A percentile compares a stretch with the other conserved stretches of the same genome.
phyloP scores from a whole-genome alignment of 2,797 vertebrate genomes.

The Sitta carolinensis region DNA sequence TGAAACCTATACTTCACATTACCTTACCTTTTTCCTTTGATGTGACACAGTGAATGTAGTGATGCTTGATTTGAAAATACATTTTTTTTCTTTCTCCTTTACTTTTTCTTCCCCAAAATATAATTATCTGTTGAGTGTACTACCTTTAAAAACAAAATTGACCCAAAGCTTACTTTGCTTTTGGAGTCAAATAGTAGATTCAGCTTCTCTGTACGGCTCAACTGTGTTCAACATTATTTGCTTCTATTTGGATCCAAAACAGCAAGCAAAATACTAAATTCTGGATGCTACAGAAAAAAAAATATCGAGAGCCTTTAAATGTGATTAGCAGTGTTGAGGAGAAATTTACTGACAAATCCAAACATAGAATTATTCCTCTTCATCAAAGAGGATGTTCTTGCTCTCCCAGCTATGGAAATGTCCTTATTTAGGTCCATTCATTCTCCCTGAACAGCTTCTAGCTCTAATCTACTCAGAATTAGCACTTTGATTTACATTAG shows the following conservation, averaged over 20 bases:
- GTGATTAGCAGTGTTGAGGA: not conserved
- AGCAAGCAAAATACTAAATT: not conserved
- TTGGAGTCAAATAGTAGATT: not conserved
- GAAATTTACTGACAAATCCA: not conserved
- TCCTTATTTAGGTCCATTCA: not conserved
- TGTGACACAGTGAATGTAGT: not conserved
- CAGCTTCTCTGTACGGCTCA: not conserved
- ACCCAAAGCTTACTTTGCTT: not conserved
- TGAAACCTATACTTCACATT: not conserved
- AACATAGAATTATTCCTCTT: not conserved
- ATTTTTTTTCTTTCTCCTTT: not conserved
- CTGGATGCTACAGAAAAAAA: not conserved
- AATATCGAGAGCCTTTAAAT: not conserved
- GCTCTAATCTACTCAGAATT: not conserved
- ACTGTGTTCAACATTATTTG: not conserved
- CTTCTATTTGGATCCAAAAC: not conserved
- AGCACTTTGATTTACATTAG: not conserved
- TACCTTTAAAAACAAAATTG: not conserved
- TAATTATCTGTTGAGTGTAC: not conserved
- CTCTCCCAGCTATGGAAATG: not conserved
- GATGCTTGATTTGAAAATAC: not conserved
- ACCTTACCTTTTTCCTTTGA: not conserved
- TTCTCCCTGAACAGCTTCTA: not conserved
- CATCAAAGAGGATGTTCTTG: not conserved
- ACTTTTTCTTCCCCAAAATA: not conserved